Conservation (phyloP, 2,888 invertebrate species). For the Epistrophe eligans region DNA sequence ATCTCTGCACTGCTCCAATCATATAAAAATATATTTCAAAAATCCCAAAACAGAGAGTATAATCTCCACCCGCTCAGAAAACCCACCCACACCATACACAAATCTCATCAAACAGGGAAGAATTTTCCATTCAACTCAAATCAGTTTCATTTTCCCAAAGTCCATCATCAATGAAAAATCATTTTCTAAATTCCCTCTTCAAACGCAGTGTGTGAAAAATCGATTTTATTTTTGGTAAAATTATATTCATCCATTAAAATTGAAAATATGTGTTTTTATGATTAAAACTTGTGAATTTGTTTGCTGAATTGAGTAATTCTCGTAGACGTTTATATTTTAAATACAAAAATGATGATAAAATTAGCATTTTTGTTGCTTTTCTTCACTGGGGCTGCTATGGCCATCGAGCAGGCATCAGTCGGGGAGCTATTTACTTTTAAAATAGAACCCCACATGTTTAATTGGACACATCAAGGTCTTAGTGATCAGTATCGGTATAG, state of each 20-base stretch:
- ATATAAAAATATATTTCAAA: conserved; percentile 19
- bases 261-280: conserved; percentile 51
- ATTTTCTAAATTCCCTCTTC: conserved; percentile 20
- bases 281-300: conserved; percentile 16
- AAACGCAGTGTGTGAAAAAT: conserved; percentile 58
- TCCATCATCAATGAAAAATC: conserved; percentile 53
- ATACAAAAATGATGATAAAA: conserved; percentile 31
- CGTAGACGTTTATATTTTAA: not conserved
- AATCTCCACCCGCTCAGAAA: not conserved
- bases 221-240: conserved; percentile 74
- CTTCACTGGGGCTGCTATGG: conserved; percentile 32
- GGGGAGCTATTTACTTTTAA: conserved; percentile 91
- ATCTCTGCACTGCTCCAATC: not conserved
- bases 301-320: not conserved
- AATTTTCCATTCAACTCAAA: conserved; percentile 42
- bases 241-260: conserved; percentile 26
- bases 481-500: conserved; percentile 86
- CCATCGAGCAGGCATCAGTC: conserved; percentile 80
- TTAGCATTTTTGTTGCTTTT: conserved; percentile 12
- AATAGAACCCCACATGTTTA: conserved; percentile 91
- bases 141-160: conserved; percentile 62
- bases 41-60: conserved; percentile 69
- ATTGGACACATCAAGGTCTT: conserved; percentile 87
- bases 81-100: conserved; percentile 11
- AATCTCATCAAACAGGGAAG: conserved; percentile 11